Base-by-base conservation (phyloP, 2,113 vertebrate genomes). In the Zapornia atra region DNA sequence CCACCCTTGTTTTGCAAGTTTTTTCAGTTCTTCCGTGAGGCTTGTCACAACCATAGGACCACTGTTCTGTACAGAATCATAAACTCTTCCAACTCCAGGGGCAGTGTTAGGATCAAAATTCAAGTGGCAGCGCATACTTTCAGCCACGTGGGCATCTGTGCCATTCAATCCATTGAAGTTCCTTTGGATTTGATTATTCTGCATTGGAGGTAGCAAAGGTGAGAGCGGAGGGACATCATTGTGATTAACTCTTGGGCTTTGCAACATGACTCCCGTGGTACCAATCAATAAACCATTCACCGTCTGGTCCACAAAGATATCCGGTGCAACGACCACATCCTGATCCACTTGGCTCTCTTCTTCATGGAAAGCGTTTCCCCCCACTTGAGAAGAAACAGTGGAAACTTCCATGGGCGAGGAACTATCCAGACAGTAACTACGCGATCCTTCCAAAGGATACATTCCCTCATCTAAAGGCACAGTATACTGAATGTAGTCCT, bases 391-490 rank as follows among this genome's bases (percentile, higher is more conserved):
- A 63, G 98, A 97, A 71, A 95, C 89, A 2, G 98, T 98, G 6
- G 98, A 99, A 94, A 99, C 98, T 97, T 99, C 99, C 99, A 99
- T 99, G 90, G 99, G 99, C 28, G 99, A 99, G 81, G 99, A 98
- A 86, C 98, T 97, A 96, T 99, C 99, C 96, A 99, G 97, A 96
- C 99, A 99, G 92, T 98, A 99, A 96, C 98, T 97, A 97, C 98
- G 99, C 70, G 99, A 98, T 93, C 99, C 99, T 96, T 99, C 99
- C 96, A 98, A 94, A 75, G 99, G 98, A 98, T 98, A 99, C 98
- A 99, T 98, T 98, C 99, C 99, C 97, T 99, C 99, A 98, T 99
- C 99, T 99, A 99, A 99, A 99, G 99, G 99, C 99, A 99, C 99
- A 96, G 99, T 99, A 97, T 99, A 99, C 98, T 99, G 99, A 97